Base-by-base conservation (phyloP, 2,888 invertebrate genomes). In the Monochamus alternatus region DNA sequence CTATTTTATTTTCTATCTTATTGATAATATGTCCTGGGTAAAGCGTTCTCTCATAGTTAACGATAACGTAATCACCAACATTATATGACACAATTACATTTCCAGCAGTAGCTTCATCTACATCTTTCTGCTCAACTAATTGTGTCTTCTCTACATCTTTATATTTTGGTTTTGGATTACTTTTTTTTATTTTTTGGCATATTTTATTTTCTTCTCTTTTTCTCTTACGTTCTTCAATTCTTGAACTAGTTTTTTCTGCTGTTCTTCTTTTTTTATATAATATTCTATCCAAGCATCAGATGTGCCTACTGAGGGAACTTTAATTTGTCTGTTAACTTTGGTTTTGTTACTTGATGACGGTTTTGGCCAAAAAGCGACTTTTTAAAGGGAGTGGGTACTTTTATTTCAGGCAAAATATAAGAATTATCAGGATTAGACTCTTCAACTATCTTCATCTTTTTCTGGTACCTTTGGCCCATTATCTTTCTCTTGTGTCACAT, bases 381-480 rank as follows among this genome's bases (percentile, higher is more conserved):
- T 72, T 63, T 64, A 31, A 72, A 72, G 9, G 62, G 72, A 51
- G 63, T 32, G 31, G 72, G 63, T 62, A 72, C 51, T 10, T 14
- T 58, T 12, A 72, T 62, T 7, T 44, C 71, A 62, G 71, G 71
- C 14, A 71, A 44, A 43, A 71, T 71, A 63, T n/a, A 38, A n/a
- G 63, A 31, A 63, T 22, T 31, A 44, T 30, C 5, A 22, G 9
- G n/a, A 22, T n/a, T 59, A 30, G n/a, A 9, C 9, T 59, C 4
- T 59, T 30, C 59, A 3, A 9, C 7, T 59, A 59, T 59, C 59
- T 3, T 22, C 59, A 59, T 22, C 59, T 59, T 59, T 59, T 59
- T 59, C 59, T 59, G 59, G 59, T 59, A 30, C 22, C 9, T 59
- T 59, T 59, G n/a, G 8, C 9, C 9, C 59, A 9, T 60, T 43